Conservation (phyloP, 2,888 invertebrate genomes). For the Leptopilina syphax region DNA sequence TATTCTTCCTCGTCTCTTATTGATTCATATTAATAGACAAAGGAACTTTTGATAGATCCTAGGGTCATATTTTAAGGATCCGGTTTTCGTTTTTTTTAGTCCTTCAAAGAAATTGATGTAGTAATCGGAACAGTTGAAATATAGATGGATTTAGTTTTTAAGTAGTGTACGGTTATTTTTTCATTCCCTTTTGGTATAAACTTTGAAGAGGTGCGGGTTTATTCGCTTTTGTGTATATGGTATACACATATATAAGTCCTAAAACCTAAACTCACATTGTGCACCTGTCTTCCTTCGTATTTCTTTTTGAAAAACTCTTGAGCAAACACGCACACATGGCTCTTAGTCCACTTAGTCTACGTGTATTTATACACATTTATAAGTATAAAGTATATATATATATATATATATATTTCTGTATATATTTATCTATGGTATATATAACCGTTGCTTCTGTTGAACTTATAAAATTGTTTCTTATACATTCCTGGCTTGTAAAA, state of each 20-base stretch:
- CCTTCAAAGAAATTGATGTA: not conserved
- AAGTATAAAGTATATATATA: too few relatives aligned
- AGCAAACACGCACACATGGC: slow-evolving; percentile 34
- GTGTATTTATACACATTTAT: too few relatives aligned
- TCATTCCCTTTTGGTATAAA: too few relatives aligned
- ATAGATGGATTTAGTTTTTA: not conserved
- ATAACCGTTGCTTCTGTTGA: slow-evolving; percentile 27
- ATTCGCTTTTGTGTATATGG: too few relatives aligned
- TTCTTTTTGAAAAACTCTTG: slow-evolving; percentile 10
- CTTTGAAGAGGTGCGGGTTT: too few relatives aligned
- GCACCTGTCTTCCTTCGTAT: slow-evolving; percentile 30
- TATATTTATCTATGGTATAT: not conserved
- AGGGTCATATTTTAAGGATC: too few relatives aligned
- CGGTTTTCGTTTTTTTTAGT: not conserved
- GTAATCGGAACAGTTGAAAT: slow-evolving; percentile 15
- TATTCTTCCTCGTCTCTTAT: too few relatives aligned
- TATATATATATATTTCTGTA: too few relatives aligned
- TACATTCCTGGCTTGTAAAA: too few relatives aligned
- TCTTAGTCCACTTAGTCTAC: slow-evolving; percentile 17
- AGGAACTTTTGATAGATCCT: too few relatives aligned
- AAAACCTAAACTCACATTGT: slow-evolving; percentile 33
- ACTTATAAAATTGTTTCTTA: not conserved
- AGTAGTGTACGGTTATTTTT: too few relatives aligned
- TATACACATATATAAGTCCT: not conserved
- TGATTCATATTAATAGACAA: too few relatives aligned